Conservation (phyloP, 2,113 vertebrate species). For the Asarcornis scutulata region DNA sequence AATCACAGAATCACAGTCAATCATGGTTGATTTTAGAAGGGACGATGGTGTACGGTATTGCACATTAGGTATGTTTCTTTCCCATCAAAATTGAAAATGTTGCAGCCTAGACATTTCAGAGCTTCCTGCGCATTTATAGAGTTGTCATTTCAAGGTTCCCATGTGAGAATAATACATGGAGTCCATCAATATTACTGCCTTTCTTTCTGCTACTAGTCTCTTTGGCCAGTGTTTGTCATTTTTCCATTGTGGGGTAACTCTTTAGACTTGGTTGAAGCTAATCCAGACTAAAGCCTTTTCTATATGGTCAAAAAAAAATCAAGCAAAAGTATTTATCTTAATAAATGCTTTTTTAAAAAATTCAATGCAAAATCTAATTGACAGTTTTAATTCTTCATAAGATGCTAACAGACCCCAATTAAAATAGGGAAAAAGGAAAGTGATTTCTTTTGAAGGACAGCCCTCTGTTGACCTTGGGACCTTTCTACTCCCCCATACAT, state of each 20-base stretch:
- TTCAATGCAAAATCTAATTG: not conserved
- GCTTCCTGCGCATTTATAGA: not conserved
- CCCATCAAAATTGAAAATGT: not conserved
- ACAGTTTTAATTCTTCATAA: not conserved
- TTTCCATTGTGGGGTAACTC: not conserved
- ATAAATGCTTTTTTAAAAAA: not conserved
- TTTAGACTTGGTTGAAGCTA: not conserved
- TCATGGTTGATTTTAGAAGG: not conserved
- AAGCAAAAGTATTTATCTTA: not conserved
- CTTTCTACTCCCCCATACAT: not conserved
- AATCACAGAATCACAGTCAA: not conserved
- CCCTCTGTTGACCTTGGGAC: constrained; percentile 3
- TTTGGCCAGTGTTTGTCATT: not conserved
- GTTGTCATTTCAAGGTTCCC: not conserved
- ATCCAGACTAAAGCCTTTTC: not conserved
- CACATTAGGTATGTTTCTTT: not conserved
- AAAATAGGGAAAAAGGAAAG: constrained; percentile 36
- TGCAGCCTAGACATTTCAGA: not conserved
- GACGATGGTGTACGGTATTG: not conserved
- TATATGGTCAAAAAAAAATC: not conserved
- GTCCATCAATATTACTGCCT: not conserved
- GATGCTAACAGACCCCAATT: constrained; percentile 26
- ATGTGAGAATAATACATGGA: not conserved
- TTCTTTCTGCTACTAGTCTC: not conserved
- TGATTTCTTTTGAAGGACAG: constrained; percentile 49